phyloP scores from a whole-genome alignment of 2,888 invertebrate genomes.

The Sesia bembeciformis region DNA sequence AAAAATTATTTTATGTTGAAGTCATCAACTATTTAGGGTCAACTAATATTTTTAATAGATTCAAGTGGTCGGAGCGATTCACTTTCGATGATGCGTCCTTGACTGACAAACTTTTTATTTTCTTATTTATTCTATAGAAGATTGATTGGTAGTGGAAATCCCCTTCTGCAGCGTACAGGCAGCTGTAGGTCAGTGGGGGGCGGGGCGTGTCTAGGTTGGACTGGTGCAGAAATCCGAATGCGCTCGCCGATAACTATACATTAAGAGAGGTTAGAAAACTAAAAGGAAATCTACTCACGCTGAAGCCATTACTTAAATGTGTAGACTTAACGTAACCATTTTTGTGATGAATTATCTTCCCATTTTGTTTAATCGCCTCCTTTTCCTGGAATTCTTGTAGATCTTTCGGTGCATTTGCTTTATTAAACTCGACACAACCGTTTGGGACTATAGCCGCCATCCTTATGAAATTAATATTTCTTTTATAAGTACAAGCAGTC shows the following conservation, averaged over 20 bases:
- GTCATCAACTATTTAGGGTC: too few relatives aligned
- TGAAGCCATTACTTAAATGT: slow-evolving; percentile 30
- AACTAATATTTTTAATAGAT: too few relatives aligned
- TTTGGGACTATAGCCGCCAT: slow-evolving; percentile 39
- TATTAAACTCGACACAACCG: slow-evolving; percentile 22
- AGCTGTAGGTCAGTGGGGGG: too few relatives aligned
- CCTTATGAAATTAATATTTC: slow-evolving; percentile 13
- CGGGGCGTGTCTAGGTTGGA: too few relatives aligned
- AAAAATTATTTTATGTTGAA: too few relatives aligned
- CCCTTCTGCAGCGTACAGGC: too few relatives aligned
- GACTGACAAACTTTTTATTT: too few relatives aligned
- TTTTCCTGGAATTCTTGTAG: slow-evolving; percentile 29
- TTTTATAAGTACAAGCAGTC: too few relatives aligned
- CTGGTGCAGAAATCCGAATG: neutral
- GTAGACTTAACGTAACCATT: slow-evolving; percentile 43
- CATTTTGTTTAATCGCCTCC: slow-evolving; percentile 30
- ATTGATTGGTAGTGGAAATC: too few relatives aligned
- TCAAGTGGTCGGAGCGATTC: too few relatives aligned
- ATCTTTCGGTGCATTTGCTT: slow-evolving; percentile 19
- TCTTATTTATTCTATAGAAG: too few relatives aligned
- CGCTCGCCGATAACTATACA: slow-evolving; percentile 2
- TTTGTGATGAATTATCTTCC: slow-evolving; percentile 29
- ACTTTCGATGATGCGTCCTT: too few relatives aligned
- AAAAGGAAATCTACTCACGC: slow-evolving; percentile 40
- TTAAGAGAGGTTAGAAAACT: slow-evolving; percentile 17